Evolutionary conservation across 2,797 vertebrate species (phyloP).

Genomic region (Cossypha niveicapilla): DNA sequence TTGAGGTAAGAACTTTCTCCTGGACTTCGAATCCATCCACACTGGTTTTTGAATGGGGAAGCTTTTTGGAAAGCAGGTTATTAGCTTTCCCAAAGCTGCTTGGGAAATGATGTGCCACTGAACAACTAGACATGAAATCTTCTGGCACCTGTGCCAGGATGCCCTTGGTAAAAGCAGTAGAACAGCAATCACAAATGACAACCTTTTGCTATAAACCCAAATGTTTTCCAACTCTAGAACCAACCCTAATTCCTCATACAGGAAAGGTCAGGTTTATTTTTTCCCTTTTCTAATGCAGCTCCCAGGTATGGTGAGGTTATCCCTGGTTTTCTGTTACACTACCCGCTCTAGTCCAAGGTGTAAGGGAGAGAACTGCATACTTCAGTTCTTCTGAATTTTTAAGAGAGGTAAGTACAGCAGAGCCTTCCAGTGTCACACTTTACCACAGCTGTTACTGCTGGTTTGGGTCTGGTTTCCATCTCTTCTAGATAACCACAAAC

Average conservation of each 20-base stretch:
- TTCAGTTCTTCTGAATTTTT: neutral
- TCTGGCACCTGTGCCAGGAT: neutral
- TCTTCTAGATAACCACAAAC: neutral
- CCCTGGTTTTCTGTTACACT: neutral
- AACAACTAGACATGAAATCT: neutral
- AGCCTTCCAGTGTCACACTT: neutral
- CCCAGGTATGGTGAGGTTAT: fast-evolving
- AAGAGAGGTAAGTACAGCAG: neutral
- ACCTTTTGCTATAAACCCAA: neutral
- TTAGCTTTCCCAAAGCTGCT: neutral
- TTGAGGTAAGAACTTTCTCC: neutral
- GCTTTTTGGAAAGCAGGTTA: neutral
- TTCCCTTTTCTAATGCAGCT: neutral
- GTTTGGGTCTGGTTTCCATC: neutral
- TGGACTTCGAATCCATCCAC: neutral
- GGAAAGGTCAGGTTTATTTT: neutral
- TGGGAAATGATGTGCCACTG: neutral
- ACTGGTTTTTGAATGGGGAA: neutral
- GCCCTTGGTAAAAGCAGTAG: neutral
- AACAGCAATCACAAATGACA: neutral
- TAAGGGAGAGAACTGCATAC: neutral
- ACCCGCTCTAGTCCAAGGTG: neutral
- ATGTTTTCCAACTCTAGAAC: neutral
- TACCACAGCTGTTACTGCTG: conserved; percentile 48
- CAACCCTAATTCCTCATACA: neutral